Evolutionary conservation across 2,797 vertebrate genomes (phyloP), one percentile per base, ranked within the genome.

Genomic region (Smutsia gigantea): DNA sequence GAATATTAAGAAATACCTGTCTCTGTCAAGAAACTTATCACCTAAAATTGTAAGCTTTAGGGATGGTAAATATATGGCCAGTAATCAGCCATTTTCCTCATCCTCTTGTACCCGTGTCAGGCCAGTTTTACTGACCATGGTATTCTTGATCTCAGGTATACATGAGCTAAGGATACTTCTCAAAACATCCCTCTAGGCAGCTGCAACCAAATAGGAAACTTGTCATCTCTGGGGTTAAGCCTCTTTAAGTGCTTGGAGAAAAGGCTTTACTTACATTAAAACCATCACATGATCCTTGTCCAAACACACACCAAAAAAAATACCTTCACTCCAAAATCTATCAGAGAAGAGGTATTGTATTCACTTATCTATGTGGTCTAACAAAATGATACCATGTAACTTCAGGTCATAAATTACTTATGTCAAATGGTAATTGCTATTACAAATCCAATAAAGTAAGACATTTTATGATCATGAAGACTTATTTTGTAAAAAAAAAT

Each of bases 361-460:
- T 51, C 3, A 4, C 93, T 96, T 81, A 53, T 93, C 23, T 72
- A 6, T 10, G 3, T 59, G 37, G 53, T 90, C 72, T 86, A 74
- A 93, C 23, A 78, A 94, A 93, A 75, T 39, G 25, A 29, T 46
- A 82, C 17, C 64, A 37, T 55, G 87, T 87, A 88, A 69, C 29
- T 37, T 15, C 7, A 82, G 18, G n/a, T 46, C 61, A 92, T 90
- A 89, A 86, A 71, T 86, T 87, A 82, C 46, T 42, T 75, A 71
- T 46, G 14, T 85, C 77, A 87, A 59, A 49, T 82, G 72, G n/a
- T 46, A 42, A 93, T 5, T 85, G 12, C 17, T 34, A 72, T 39
- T 59, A 78, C 61, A 91, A 78, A 92, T 91, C 31, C 10, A 77
- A 78, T 71, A 85, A 88, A 79, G 31, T 42, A n/a, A 93, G 71